Evolutionary conservation across 2,888 invertebrate genomes (phyloP).

Genomic region (Nymphalis c-album): DNA sequence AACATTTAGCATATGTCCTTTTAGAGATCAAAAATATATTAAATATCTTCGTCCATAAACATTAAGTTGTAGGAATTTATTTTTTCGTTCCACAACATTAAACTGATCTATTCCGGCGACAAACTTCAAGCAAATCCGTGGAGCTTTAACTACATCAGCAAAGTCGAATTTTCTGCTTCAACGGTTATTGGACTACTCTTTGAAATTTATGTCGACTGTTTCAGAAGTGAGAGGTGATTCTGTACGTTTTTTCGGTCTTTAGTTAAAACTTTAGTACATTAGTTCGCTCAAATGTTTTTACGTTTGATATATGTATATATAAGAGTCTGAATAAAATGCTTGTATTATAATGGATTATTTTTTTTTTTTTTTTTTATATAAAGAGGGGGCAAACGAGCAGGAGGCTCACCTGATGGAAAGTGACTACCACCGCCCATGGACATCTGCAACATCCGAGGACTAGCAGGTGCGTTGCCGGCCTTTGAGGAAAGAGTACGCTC

Average conservation of each 20-base stretch:
- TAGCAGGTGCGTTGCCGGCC: too few relatives aligned
- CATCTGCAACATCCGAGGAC: too few relatives aligned
- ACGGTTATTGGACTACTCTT: slow-evolving; percentile 31
- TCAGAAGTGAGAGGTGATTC: slow-evolving; percentile 20
- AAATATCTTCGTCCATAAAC: not conserved
- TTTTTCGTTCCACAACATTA: slow-evolving; percentile 32
- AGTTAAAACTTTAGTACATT: slow-evolving; percentile 29
- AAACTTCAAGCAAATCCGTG: slow-evolving; percentile 29
- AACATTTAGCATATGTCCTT: too few relatives aligned
- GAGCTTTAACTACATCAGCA: slow-evolving; percentile 37
- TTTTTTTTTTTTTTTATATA: too few relatives aligned
- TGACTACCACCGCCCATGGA: too few relatives aligned
- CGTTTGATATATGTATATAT: not conserved
- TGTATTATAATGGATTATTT: too few relatives aligned
- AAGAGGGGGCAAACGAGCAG: too few relatives aligned
- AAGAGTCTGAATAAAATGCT: too few relatives aligned
- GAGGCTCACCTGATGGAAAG: too few relatives aligned
- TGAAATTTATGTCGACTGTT: slow-evolving; percentile 31
- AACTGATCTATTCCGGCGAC: slow-evolving; percentile 26
- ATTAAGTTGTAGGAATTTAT: slow-evolving; percentile 6
- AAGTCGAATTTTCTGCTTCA: slow-evolving; percentile 34
- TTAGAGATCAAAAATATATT: not conserved
- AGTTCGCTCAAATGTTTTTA: not conserved
- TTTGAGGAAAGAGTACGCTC: too few relatives aligned
- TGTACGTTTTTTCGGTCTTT: slow-evolving; percentile 4